Evolutionary conservation across 92 coral and sea anemone genomes (phyloP).

Genomic region (Phenganax subtilis): DNA sequence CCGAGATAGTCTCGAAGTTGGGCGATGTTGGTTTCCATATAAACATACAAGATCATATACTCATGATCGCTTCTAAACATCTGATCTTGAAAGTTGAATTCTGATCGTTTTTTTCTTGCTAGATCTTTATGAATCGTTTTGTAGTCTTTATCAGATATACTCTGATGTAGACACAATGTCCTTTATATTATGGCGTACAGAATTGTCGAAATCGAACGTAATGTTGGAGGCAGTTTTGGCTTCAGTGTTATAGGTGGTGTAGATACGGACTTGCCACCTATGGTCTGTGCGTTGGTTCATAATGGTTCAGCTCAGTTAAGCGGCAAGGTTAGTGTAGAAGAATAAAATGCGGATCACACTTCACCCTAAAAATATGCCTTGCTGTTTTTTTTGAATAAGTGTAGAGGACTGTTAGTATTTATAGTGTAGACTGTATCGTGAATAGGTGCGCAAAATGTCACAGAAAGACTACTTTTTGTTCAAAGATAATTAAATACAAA

Average conservation of each 20-base stretch:
- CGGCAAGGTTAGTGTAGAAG: conserved; percentile 59
- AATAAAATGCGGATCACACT: not conserved
- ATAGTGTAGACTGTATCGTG: no score
- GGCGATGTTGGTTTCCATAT: conserved; percentile 1
- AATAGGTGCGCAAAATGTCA: no score
- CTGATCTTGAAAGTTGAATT: not conserved
- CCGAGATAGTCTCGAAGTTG: not conserved
- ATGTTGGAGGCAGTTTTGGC: conserved; percentile 94
- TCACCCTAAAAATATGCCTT: no score
- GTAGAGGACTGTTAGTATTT: no score
- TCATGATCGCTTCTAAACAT: not conserved
- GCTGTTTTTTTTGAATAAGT: no score
- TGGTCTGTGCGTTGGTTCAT: conserved; percentile 95
- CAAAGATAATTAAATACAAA: no score
- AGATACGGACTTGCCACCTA: conserved; percentile 94
- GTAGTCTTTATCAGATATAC: not conserved
- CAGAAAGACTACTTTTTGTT: no score
- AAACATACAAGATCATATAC: not conserved
- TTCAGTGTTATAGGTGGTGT: conserved; percentile 98
- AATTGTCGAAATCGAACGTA: conserved; percentile 80
- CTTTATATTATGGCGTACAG: conserved; percentile 42
- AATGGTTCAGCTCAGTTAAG: conserved; percentile 93
- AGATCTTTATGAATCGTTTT: not conserved
- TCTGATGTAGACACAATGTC: conserved; percentile 30
- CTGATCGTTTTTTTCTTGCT: not conserved